phyloP scores from a whole-genome alignment of 2,797 vertebrate species.

The Cyprinella venusta region DNA sequence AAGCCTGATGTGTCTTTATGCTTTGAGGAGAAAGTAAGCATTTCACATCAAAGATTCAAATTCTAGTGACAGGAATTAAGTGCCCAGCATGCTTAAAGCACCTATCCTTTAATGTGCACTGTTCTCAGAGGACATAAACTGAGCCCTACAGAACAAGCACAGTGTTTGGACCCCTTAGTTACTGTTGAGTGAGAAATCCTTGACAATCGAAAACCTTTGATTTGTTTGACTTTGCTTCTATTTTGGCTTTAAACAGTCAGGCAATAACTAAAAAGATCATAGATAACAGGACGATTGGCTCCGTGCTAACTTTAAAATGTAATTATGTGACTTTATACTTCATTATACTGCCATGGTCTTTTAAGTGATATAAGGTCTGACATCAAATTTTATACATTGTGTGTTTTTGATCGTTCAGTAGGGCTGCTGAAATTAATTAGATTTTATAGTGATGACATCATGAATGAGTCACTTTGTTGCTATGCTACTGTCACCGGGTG shows the following conservation, averaged over 20 bases:
- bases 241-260: neutral
- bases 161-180: neutral
- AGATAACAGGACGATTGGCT: neutral
- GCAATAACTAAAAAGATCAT: neutral
- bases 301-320: neutral
- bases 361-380: neutral
- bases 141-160: neutral
- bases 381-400: neutral
- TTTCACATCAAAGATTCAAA: constrained; percentile 13
- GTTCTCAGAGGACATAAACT: neutral
- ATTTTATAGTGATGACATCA: constrained; percentile 27
- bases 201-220: constrained; percentile 14
- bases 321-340: neutral
- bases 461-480: constrained; percentile 37
- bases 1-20: neutral
- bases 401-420: neutral
- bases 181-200: neutral
- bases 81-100: constrained; percentile 23
- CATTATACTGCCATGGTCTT: neutral
- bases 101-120: neutral
- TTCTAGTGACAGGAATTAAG: constrained; percentile 9
- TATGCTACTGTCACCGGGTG: too few relatives aligned
- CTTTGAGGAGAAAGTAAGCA: constrained; percentile 18
- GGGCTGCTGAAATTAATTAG: constrained; percentile 14
- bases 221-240: neutral